Base-by-base conservation (phyloP, 2,113 vertebrate genomes). In the Rhinoderma darwinii region DNA sequence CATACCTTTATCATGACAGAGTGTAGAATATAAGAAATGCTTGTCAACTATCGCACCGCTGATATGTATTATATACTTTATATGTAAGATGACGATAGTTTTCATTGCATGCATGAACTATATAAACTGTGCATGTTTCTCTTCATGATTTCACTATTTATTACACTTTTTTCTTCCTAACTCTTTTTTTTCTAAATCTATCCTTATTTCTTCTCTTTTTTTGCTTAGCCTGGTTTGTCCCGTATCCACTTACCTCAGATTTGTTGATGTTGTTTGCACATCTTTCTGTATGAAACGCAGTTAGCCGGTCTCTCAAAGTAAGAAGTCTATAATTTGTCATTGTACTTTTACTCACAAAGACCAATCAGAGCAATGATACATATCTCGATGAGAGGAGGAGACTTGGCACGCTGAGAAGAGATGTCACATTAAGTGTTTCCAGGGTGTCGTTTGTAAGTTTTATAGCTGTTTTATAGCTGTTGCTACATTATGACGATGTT, bases 361-460 rank as follows among this genome's bases (percentile, higher is more conserved):
- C 70, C 7, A 73, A 25, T 73, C 4, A 68, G 30, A 7, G 1
- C 35, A 27, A 9, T 2, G 41, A 44, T 75, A 47, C 5, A 27
- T 75, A 75, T 75, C 73, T 75, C 18, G 20, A 47, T 4, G 22
- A 47, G 41, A 27, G 73, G 73, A 75, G 73, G 73, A 47, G 41
- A 41, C 70, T n/a, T 72, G 17, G 39, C 37, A 44, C 12, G 15
- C 39, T 41, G 18, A 73, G 70, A 35, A 27, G 30, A 18, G 18
- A 4, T 25, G 17, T 44, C 22, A 25, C 25, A 44, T 6, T 18
- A 41, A 39, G 0, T 74, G 18, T 10, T 43, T 35, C 20, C 14
- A 74, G 3, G 0, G 10, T 74, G 0, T 0, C 12, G 15, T 25
- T 5, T 22, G n/a, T n/a, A n/a, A n/a, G n/a, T n/a, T 43, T 72